A percentile compares a stretch with the other conserved stretches of the same genome.
phyloP scores from a whole-genome alignment of 1,140 invertebrate genomes.

The Sinonovacula constricta region DNA sequence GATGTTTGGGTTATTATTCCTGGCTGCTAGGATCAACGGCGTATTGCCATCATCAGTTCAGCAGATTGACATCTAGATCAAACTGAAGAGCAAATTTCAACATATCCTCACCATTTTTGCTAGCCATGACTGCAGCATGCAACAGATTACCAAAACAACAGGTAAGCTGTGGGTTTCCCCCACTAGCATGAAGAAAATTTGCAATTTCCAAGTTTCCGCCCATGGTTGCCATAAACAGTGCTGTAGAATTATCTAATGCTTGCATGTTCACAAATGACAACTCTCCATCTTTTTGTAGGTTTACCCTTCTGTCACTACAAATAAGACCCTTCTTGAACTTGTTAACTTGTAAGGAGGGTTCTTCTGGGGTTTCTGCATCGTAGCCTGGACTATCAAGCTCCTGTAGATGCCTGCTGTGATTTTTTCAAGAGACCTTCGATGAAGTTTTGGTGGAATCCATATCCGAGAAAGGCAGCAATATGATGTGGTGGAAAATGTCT shows the following conservation, averaged over 20 bases:
- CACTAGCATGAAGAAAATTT: slow-evolving; percentile 60
- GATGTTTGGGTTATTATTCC: slow-evolving; percentile 36
- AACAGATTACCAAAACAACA: slow-evolving; percentile 57
- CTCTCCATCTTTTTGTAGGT: slow-evolving; percentile 17
- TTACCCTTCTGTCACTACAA: slow-evolving; percentile 21
- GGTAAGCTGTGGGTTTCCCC: slow-evolving; percentile 57
- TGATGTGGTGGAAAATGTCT: slow-evolving; percentile 52
- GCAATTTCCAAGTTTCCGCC: slow-evolving; percentile 62
- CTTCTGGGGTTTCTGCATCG: slow-evolving; percentile 11
- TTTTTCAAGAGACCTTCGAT: slow-evolving; percentile 53
- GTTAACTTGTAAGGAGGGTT: background rate
- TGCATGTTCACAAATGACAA: slow-evolving; percentile 30
- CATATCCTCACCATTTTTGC: slow-evolving; percentile 24
- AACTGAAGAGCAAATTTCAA: slow-evolving; percentile 49
- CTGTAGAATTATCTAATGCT: slow-evolving; percentile 58
- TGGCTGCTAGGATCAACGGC: slow-evolving; percentile 50
- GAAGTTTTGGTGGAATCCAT: slow-evolving; percentile 46
- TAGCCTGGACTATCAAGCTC: too few species aligned
- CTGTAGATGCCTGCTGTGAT: slow-evolving; percentile 9
- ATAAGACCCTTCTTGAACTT: slow-evolving; percentile 6
- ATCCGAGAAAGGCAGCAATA: slow-evolving; percentile 57
- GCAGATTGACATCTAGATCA: slow-evolving; percentile 50
- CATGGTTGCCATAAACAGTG: slow-evolving; percentile 67
- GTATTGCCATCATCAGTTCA: slow-evolving; percentile 58
- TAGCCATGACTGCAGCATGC: slow-evolving; percentile 56